Percentiles rank a stretch among this genome's conserved stretches.
These are phyloP conservation scores for Magallana gigas DNA, from an alignment of 1,140 invertebrate species.

Conservation along the genomic window DNA sequence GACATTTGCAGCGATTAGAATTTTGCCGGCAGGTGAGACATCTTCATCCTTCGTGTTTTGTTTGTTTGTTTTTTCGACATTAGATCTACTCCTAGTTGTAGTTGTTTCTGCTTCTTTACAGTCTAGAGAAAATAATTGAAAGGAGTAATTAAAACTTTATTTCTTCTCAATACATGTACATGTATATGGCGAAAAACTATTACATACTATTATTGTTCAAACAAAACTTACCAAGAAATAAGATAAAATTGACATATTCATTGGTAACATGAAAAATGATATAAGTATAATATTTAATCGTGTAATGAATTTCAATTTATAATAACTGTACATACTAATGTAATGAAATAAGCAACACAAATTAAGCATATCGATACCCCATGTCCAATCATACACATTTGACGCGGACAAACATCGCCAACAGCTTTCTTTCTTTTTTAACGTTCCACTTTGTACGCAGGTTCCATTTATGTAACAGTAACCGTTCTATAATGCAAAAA, in stretches of 20 bases:
- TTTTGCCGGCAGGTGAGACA: not conserved
- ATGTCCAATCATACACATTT: not conserved
- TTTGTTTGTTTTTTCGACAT: not conserved
- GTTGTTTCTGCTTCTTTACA: not conserved
- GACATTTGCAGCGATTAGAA: not conserved
- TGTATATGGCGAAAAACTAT: too few relatives aligned
- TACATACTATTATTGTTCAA: too few relatives aligned
- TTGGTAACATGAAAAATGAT: not conserved
- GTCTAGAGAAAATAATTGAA: too few relatives aligned
- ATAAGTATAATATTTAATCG: not conserved
- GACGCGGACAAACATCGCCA: not conserved
- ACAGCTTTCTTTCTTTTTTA: not conserved
- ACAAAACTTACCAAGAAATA: too few relatives aligned
- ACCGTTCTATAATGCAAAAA: not conserved
- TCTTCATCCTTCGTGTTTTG: not conserved
- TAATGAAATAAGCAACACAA: not conserved
- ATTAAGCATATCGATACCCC: not conserved
- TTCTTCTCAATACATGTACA: too few relatives aligned
- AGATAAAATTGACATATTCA: not conserved
- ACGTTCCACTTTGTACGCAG: not conserved
- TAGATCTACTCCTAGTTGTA: not conserved
- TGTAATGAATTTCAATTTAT: too few relatives aligned
- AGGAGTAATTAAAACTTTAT: too few relatives aligned
- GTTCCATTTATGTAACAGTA: not conserved
- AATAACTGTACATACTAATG: too few relatives aligned